Conservation (phyloP, 2,888 invertebrate genomes). For the Aporophyla nigra region DNA sequence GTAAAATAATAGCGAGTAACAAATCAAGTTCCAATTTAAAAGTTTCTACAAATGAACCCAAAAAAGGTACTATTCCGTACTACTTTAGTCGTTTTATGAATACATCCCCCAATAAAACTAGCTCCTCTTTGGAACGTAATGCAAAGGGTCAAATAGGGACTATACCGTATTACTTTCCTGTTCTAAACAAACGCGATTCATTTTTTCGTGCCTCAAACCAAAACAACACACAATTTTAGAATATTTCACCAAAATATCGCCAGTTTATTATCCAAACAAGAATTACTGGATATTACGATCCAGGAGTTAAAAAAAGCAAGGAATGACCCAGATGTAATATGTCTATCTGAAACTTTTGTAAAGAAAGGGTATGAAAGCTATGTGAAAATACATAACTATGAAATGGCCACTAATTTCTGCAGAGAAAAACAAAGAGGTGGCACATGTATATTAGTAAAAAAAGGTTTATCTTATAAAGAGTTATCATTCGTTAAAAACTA, state of each 20-base stretch:
- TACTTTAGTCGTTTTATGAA: too few species aligned
- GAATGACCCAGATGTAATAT: too few species aligned
- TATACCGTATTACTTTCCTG: conserved; percentile 18
- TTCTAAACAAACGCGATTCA: background rate
- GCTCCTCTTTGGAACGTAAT: background rate
- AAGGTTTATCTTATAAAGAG: background rate
- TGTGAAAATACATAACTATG: too few species aligned
- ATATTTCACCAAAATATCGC: background rate
- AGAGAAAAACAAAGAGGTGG: background rate
- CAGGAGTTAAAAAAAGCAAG: background rate
- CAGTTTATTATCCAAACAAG: background rate
- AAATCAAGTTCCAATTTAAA: too few species aligned
- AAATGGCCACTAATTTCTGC: background rate
- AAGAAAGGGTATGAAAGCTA: too few species aligned
- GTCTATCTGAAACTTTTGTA: too few species aligned
- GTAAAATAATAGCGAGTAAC: background rate
- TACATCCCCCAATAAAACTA: background rate
- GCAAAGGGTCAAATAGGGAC: background rate
- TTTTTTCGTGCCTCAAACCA: conserved; percentile 17
- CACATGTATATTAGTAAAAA: background rate
- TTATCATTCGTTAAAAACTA: background rate
- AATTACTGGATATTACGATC: background rate
- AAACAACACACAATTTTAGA: background rate
- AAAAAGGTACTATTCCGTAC: too few species aligned
- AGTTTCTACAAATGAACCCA: too few species aligned